Base-by-base conservation (phyloP, 1,140 invertebrate species). In the Heterodera carotae region DNA sequence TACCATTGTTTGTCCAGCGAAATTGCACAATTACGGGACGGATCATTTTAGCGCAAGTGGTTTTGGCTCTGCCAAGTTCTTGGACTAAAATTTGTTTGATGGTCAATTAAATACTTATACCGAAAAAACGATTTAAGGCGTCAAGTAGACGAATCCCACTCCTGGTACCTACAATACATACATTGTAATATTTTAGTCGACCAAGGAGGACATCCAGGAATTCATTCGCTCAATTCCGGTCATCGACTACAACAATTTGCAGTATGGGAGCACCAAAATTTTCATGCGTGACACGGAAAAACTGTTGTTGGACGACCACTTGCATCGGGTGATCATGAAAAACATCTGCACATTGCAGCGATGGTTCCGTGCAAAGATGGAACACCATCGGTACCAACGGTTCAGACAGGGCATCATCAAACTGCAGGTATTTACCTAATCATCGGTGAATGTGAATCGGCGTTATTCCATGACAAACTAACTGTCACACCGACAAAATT, bases 201-300 rank as follows among this genome's bases (percentile, higher is more conserved):
- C 74, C 36, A 76, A 83, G 43, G 79, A 78, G 33, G 84, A 84
- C 75, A 77, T 89, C 33, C 74, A 83, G 71, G 39, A 86, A 33
- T 83, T 85, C 75, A 76, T 81, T 71, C 80, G 76, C 59, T 71
- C 34, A 33, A 84, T 86, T 59, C 82, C 53, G 93, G 95, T 87
- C 92, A 96, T 10, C 89, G 92, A 75, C 90, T 92, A 80, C 95
- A 95, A 94, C 84, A 95, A 96, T 88, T 96, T 95, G 89, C 95
- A 98, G 89, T 90, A 96, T 71, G 95, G 93, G 85, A 89, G 90
- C 29, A 94, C 92, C 3, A 97, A 97, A 88, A 93, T 97, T 56
- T 97, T 96, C 85, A 91, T 97, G 88, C 90, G 94, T 60, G 95
- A 97, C 88, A 93, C 93, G n/a, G 94, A 97, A 88, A 96, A 97